These are phyloP conservation scores for Pangasianodon hypophthalmus DNA, from an alignment of 2,113 vertebrate species.

Conservation along the genomic window DNA sequence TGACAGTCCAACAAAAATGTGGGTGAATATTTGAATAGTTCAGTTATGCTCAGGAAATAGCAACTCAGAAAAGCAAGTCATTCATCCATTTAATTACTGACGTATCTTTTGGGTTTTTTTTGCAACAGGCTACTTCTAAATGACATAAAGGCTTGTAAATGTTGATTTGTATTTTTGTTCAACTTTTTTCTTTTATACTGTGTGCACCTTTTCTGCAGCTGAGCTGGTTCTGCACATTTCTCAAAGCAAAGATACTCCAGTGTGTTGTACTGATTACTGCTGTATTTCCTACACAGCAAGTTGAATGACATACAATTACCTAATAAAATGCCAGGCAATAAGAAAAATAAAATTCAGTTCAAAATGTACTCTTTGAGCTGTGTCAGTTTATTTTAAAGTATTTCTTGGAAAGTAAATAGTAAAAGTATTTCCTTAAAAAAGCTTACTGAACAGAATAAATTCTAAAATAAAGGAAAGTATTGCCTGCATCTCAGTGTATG, in stretches of 20 bases:
- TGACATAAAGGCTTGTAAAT: slow-evolving; percentile 20
- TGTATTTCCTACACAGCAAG: slow-evolving; percentile 23
- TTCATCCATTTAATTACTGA: slow-evolving; percentile 12
- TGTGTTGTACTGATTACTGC: slow-evolving; percentile 36
- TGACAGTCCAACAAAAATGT: slow-evolving; percentile 15
- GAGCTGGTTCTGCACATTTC: not conserved
- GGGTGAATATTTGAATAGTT: slow-evolving; percentile 20
- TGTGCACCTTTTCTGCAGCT: slow-evolving; percentile 26
- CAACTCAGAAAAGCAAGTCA: slow-evolving; percentile 14
- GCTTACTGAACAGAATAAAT: not conserved
- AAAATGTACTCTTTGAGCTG: not conserved
- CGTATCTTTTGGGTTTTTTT: not conserved
- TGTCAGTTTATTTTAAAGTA: not conserved
- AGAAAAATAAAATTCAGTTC: slow-evolving; percentile 12
- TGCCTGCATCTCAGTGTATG: not conserved
- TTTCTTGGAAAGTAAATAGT: slow-evolving; percentile 5
- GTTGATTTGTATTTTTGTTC: slow-evolving; percentile 27
- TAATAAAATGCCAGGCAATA: slow-evolving; percentile 40
- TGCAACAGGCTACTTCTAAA: not conserved
- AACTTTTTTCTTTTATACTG: slow-evolving; percentile 6
- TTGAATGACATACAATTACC: slow-evolving; percentile 35
- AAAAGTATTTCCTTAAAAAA: not conserved
- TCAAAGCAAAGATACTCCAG: slow-evolving; percentile 17
- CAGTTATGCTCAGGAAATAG: slow-evolving; percentile 47
- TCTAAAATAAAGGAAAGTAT: not conserved